A percentile compares a stretch with the other conserved stretches of the same genome.
Evolutionary conservation across 2,113 vertebrate genomes (phyloP).

Genomic region (Psittacus erithacus): DNA sequence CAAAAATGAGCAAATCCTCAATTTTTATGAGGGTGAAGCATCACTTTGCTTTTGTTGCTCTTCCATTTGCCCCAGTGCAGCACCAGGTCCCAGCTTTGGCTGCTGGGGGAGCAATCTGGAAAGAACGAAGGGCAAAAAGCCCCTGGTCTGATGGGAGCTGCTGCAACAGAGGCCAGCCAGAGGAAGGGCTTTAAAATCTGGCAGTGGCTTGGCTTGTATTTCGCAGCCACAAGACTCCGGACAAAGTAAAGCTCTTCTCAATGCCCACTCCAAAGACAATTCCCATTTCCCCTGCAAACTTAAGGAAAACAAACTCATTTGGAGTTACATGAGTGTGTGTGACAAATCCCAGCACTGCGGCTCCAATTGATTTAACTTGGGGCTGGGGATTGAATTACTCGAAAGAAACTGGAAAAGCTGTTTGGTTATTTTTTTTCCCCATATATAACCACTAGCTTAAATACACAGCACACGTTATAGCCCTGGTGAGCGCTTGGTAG

Average conservation of each 20-base stretch:
- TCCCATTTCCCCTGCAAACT: background rate
- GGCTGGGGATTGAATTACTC: background rate
- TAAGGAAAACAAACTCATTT: background rate
- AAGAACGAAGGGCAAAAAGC: background rate
- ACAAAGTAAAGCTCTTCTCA: background rate
- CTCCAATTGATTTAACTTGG: background rate
- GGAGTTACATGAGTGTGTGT: background rate
- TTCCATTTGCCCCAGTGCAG: accelerated
- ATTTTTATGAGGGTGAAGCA: background rate
- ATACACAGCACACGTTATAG: background rate
- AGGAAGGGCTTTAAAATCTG: background rate
- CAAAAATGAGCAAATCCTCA: accelerated
- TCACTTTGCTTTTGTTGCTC: background rate
- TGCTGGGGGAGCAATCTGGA: background rate
- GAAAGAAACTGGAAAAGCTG: background rate
- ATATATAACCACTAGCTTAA: background rate
- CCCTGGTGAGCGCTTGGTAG: background rate
- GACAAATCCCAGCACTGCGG: background rate
- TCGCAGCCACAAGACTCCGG: background rate
- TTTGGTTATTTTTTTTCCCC: background rate
- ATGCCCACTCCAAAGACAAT: accelerated
- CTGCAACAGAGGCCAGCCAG: accelerated
- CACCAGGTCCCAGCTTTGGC: background rate
- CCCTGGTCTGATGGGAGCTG: background rate
- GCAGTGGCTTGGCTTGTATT: background rate